Percentiles rank a stretch among this genome's conserved stretches.
Conservation (phyloP, 2,113 vertebrate species). For the Calidris pugnax region DNA sequence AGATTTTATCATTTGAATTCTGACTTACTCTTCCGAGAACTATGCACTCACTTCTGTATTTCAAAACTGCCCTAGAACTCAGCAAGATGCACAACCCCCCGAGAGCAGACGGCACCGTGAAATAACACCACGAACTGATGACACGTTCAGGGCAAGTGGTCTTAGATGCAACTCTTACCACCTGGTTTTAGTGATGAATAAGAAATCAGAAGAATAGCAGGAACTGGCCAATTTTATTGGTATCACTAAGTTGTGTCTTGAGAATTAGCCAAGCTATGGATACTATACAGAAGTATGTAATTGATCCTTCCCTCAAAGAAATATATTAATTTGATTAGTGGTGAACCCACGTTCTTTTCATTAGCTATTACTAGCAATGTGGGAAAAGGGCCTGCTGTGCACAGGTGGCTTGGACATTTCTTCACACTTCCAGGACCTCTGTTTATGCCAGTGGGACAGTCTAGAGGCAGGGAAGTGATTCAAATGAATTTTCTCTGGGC, state of each 20-base stretch:
- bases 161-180: neutral
- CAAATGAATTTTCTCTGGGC: neutral
- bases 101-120: neutral
- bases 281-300: neutral
- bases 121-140: neutral
- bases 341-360: neutral
- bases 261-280: neutral
- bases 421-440: neutral
- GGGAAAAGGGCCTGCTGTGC: neutral
- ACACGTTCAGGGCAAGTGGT: neutral
- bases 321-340: neutral
- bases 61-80: neutral
- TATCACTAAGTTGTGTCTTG: neutral
- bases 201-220: neutral
- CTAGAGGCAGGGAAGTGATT: neutral
- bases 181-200: neutral
- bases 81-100: neutral
- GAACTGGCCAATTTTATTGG: neutral
- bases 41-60: neutral
- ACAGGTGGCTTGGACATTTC: conserved; percentile 12
- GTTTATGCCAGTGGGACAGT: neutral
- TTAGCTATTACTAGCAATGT: neutral
- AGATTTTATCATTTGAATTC: neutral
- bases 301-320: neutral
- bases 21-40: neutral